Evolutionary conservation across 2,888 invertebrate species (phyloP).

Genomic region (Hesperia comma): DNA sequence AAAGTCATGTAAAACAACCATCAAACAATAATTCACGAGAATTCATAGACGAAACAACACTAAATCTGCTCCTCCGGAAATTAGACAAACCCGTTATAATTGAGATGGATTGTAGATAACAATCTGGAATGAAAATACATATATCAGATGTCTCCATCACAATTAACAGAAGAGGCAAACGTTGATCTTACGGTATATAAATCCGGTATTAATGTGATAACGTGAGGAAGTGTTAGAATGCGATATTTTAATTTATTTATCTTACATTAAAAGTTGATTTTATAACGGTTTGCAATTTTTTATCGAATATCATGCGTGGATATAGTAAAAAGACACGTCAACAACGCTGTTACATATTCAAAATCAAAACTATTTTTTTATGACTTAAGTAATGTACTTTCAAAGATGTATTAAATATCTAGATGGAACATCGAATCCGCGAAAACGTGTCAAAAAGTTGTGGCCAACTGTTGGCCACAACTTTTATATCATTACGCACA

Average conservation of each 20-base stretch:
- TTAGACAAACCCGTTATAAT: conserved; percentile 53
- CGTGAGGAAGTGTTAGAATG: conserved; percentile 4
- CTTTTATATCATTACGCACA: too few relatives aligned
- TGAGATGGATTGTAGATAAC: conserved; percentile 9
- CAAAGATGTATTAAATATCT: too few relatives aligned
- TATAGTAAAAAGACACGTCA: too few relatives aligned
- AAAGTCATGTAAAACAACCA: neutral
- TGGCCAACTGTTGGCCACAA: too few relatives aligned
- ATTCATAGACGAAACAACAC: conserved; percentile 36
- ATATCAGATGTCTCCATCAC: conserved; percentile 29
- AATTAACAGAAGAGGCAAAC: conserved; percentile 12
- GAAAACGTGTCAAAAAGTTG: too few relatives aligned
- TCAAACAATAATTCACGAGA: conserved; percentile 34
- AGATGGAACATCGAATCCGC: too few relatives aligned
- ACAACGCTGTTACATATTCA: too few relatives aligned
- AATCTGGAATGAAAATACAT: conserved; percentile 28
- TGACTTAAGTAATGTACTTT: too few relatives aligned
- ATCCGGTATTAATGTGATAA: conserved; percentile 23
- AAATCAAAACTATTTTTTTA: neutral
- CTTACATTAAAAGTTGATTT: neutral
- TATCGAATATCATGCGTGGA: neutral
- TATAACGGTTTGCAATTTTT: neutral
- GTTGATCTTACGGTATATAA: conserved; percentile 27
- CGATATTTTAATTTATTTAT: conserved; percentile 8
- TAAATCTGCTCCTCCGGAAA: conserved; percentile 51